Evolutionary conservation across 2,888 invertebrate species (phyloP).

Genomic region (Octodonta nipae): DNA sequence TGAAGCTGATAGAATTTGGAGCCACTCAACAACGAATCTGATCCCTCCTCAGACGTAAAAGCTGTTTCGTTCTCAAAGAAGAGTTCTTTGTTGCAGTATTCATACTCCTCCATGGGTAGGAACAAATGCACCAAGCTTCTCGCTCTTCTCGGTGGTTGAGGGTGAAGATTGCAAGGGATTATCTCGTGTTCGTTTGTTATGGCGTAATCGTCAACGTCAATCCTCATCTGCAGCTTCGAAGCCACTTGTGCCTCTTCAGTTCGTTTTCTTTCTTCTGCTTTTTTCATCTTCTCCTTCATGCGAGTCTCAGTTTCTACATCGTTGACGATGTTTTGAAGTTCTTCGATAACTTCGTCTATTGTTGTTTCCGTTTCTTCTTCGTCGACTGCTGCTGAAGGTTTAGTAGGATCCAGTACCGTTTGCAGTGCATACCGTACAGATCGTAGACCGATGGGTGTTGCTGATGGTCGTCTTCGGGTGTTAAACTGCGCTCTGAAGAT

Average conservation of each 20-base stretch:
- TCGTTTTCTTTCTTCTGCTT: conserved; percentile 22
- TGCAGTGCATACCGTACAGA: conserved; percentile 43
- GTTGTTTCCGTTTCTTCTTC: conserved; percentile 57
- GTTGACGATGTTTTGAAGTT: conserved; percentile 70
- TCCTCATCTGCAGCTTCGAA: conserved; percentile 26
- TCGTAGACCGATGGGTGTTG: conserved; percentile 48
- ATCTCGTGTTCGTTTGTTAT: conserved; percentile 51
- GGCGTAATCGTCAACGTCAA: conserved; percentile 39
- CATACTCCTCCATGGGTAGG: conserved; percentile 45
- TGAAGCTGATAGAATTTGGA: conserved; percentile 33
- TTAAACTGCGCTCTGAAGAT: conserved; percentile 66
- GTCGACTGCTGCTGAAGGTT: conserved; percentile 8
- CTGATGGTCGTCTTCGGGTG: conserved; percentile 54
- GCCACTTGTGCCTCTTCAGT: conserved; percentile 27
- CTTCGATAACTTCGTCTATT: conserved; percentile 78
- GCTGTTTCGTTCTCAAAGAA: conserved; percentile 44
- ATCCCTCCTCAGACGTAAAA: conserved; percentile 53
- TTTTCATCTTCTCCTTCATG: conserved; percentile 31
- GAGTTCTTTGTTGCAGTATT: conserved; percentile 38
- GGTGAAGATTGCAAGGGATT: conserved; percentile 62
- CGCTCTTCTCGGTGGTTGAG: conserved; percentile 67
- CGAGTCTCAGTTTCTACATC: conserved; percentile 64
- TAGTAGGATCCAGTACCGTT: conserved; percentile 34
- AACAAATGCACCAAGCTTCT: conserved; percentile 58
- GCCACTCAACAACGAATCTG: conserved; percentile 56